A percentile compares a stretch with the other conserved stretches of the same genome.
Conservation (phyloP, 2,888 invertebrate genomes). For the Pammene fasciana region DNA sequence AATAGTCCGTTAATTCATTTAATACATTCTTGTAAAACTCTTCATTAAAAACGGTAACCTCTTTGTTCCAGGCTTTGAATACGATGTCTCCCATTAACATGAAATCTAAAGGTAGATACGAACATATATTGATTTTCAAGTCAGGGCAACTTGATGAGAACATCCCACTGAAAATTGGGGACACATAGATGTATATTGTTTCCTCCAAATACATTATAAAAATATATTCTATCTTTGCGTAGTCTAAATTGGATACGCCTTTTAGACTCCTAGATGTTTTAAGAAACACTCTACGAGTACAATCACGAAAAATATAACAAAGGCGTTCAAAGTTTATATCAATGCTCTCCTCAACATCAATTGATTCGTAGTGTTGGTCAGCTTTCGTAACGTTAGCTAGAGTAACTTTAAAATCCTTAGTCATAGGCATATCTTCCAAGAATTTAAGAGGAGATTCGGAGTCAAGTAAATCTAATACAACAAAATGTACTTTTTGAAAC, state of each 20-base stretch:
- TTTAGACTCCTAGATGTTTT: slow-evolving; percentile 50
- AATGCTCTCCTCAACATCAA: slow-evolving; percentile 35
- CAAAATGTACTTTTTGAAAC: slow-evolving; percentile 53
- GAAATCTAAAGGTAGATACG: slow-evolving; percentile 51
- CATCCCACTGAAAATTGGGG: slow-evolving; percentile 50
- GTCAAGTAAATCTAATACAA: slow-evolving; percentile 53
- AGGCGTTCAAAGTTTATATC: slow-evolving; percentile 47
- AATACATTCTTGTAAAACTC: slow-evolving; percentile 48
- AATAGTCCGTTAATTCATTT: slow-evolving; percentile 53
- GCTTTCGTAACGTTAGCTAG: slow-evolving; percentile 51
- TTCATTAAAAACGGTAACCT: slow-evolving; percentile 50
- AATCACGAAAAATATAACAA: slow-evolving; percentile 51
- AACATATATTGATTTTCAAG: slow-evolving; percentile 49
- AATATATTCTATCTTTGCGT: slow-evolving; percentile 54
- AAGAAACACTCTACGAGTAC: slow-evolving; percentile 53
- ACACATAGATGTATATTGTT: slow-evolving; percentile 54
- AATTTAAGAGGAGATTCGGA: slow-evolving; percentile 52
- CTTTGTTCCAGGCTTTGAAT: slow-evolving; percentile 59
- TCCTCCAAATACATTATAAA: slow-evolving; percentile 59
- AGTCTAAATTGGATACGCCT: slow-evolving; percentile 53
- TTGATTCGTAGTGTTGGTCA: slow-evolving; percentile 42
- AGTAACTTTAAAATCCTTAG: slow-evolving; percentile 53
- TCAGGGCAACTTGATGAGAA: slow-evolving; percentile 51
- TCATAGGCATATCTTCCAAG: slow-evolving; percentile 47
- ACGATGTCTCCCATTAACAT: slow-evolving; percentile 57